Evolutionary conservation across 2,888 invertebrate species (phyloP).

Genomic region (Sinopyrophorus schimmeli): DNA sequence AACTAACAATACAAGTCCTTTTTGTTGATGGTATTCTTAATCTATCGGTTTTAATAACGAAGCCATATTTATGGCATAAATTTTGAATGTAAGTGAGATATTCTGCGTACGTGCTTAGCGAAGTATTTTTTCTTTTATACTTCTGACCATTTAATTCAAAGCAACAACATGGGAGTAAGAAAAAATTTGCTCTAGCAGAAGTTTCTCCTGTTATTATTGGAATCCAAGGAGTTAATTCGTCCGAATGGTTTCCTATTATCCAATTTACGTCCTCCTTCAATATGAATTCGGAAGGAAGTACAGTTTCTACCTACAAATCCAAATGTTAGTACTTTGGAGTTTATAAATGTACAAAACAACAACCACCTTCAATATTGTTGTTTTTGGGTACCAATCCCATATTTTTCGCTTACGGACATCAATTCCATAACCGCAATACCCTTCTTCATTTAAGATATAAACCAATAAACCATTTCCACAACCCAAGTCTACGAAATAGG

Average conservation of each 20-base stretch:
- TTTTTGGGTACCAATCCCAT: conserved; percentile 78
- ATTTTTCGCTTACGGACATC: conserved; percentile 85
- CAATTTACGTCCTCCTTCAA: conserved; percentile 79
- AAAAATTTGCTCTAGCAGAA: conserved; percentile 76
- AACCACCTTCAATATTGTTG: conserved; percentile 66
- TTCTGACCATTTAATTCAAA: conserved; percentile 87
- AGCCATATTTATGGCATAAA: conserved; percentile 72
- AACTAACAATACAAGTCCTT: conserved; percentile 77
- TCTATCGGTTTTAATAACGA: conserved; percentile 73
- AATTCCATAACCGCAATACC: conserved; percentile 79
- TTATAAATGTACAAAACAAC: conserved; percentile 1
- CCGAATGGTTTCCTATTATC: conserved; percentile 98
- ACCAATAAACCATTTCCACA: conserved; percentile 97
- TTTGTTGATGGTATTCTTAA: conserved; percentile 97
- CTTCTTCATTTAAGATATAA: conserved; percentile 81
- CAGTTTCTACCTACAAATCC: too few species aligned
- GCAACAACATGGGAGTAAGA: conserved; percentile 93
- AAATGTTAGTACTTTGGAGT: too few species aligned
- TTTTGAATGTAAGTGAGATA: conserved; percentile 68
- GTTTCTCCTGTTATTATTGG: conserved; percentile 86
- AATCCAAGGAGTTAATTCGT: conserved; percentile 99
- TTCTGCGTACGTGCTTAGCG: conserved; percentile 76
- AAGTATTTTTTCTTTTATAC: conserved; percentile 72
- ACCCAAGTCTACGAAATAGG: conserved; percentile 86
- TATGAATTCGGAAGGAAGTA: conserved; percentile 69